These are phyloP conservation scores for Smittia aterrima DNA, from an alignment of 2,888 invertebrate genomes.

Conservation along the genomic window DNA sequence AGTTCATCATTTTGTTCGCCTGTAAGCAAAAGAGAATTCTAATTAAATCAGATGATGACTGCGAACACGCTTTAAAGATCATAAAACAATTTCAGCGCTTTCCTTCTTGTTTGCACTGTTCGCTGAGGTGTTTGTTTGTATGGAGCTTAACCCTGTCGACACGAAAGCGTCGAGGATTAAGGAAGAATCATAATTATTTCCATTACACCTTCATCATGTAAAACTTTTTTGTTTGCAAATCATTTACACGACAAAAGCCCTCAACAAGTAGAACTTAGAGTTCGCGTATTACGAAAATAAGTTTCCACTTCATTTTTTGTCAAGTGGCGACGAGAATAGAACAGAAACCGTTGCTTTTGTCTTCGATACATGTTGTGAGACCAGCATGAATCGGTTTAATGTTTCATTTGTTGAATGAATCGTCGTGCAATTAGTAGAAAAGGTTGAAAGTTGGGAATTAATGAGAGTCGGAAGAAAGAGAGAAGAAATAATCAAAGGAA, in stretches of 20 bases:
- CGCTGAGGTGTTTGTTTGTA: neutral
- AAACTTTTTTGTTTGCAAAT: conserved; percentile 23
- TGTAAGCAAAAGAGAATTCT: neutral
- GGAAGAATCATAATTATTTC: neutral
- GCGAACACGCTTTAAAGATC: neutral
- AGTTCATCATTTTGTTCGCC: conserved; percentile 12
- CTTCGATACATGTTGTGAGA: no score
- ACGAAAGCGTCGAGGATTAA: neutral
- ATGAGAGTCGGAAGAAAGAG: no score
- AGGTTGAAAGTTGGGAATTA: no score
- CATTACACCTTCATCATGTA: conserved; percentile 14
- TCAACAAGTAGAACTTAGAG: neutral
- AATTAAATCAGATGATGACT: neutral
- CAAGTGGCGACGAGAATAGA: neutral
- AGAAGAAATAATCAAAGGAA: no score
- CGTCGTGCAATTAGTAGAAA: no score
- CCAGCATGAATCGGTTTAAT: no score
- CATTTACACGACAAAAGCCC: neutral
- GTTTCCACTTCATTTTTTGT: neutral
- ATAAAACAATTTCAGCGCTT: neutral
- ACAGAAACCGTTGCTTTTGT: no score
- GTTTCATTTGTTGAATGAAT: no score
- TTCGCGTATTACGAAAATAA: neutral
- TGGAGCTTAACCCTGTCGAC: neutral
- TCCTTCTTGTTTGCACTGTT: neutral